Evolutionary conservation across 2,888 invertebrate genomes (phyloP).

Genomic region (Caenorhabditis japonica): DNA sequence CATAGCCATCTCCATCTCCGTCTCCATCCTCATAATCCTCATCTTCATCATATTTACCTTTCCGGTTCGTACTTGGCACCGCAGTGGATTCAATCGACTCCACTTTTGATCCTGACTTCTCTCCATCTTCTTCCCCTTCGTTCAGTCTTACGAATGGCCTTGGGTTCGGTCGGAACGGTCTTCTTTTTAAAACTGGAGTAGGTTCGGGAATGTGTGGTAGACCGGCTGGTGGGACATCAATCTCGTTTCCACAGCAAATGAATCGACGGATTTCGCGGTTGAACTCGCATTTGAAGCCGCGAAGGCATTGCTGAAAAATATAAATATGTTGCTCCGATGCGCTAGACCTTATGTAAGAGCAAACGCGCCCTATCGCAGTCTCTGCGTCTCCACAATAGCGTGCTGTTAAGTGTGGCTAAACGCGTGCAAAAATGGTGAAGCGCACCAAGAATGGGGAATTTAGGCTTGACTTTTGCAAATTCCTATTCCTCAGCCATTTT

Average conservation of each 20-base stretch:
- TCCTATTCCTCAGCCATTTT: too few species aligned
- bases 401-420: too few species aligned
- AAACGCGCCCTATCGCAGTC: too few species aligned
- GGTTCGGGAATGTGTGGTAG: constrained; percentile 64
- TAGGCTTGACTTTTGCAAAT: too few species aligned
- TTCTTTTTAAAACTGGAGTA: constrained; percentile 56
- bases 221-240: constrained; percentile 62
- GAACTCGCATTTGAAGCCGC: constrained; percentile 67
- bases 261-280: constrained; percentile 65
- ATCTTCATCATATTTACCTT: constrained; percentile 36
- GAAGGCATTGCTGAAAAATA: constrained; percentile 61
- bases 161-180: constrained; percentile 59
- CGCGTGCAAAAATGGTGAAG: too few species aligned
- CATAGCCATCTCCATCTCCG: too few species aligned
- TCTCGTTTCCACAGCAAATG: constrained; percentile 65
- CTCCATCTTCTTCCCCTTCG: constrained; percentile 54
- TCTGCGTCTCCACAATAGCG: too few species aligned
- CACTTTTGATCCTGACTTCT: constrained; percentile 26
- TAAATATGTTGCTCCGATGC: too few species aligned
- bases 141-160: constrained; percentile 54
- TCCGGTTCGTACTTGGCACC: constrained; percentile 22
- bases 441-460: too few species aligned
- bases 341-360: too few species aligned
- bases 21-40: constrained; percentile 47
- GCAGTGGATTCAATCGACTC: constrained; percentile 30